Evolutionary conservation across 2,797 vertebrate species (phyloP).

Genomic region (Botia almorhae): DNA sequence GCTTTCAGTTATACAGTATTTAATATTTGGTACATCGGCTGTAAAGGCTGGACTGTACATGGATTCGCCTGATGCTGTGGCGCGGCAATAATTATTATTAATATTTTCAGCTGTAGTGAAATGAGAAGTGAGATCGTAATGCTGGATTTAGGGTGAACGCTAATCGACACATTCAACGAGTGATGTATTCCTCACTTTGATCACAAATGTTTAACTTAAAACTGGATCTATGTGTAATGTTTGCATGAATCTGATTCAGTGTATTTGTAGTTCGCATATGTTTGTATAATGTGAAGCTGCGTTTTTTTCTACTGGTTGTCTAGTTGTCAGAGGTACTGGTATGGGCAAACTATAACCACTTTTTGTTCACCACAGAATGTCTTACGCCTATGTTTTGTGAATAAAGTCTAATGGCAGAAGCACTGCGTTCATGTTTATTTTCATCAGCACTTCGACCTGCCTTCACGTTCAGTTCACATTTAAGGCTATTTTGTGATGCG

Average conservation of each 20-base stretch:
- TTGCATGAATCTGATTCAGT: slow-evolving; percentile 57
- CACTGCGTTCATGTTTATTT: slow-evolving; percentile 27
- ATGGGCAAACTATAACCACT: slow-evolving; percentile 76
- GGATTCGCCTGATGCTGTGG: background rate
- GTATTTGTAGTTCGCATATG: slow-evolving; percentile 69
- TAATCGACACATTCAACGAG: no score
- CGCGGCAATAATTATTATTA: background rate
- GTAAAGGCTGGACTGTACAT: background rate
- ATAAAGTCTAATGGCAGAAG: slow-evolving; percentile 68
- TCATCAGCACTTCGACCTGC: background rate
- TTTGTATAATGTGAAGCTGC: slow-evolving; percentile 67
- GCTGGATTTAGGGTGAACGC: no score
- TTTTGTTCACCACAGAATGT: slow-evolving; percentile 69
- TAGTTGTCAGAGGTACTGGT: slow-evolving; percentile 73
- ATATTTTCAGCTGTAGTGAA: slow-evolving; percentile 10
- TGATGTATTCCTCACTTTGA: slow-evolving; percentile 25
- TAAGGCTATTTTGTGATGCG: background rate
- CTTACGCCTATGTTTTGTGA: slow-evolving; percentile 69
- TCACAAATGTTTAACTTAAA: slow-evolving; percentile 56
- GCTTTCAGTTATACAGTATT: background rate
- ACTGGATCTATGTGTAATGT: slow-evolving; percentile 64
- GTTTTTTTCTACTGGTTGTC: slow-evolving; percentile 61
- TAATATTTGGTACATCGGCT: slow-evolving; percentile 13
- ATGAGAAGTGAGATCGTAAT: slow-evolving; percentile 17
- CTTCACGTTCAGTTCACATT: background rate